phyloP scores from a whole-genome alignment of 2,888 invertebrate genomes.

The Tipula confusa region DNA sequence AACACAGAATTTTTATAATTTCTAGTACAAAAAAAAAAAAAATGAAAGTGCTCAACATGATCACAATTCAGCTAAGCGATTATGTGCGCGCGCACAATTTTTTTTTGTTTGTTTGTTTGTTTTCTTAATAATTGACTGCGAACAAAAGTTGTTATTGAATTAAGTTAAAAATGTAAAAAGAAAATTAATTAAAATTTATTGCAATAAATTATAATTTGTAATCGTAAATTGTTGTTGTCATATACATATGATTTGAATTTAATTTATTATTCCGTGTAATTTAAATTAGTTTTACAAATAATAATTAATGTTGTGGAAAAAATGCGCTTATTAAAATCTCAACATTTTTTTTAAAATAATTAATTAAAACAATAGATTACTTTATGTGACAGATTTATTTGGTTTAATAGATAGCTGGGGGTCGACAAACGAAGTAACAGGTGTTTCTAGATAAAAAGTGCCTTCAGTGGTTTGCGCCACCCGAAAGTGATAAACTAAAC shows the following conservation, averaged over 20 bases:
- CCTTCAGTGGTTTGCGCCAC: too few species aligned
- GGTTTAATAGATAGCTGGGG: background rate
- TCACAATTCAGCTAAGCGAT: background rate
- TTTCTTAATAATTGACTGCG: background rate
- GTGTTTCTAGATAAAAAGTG: too few species aligned
- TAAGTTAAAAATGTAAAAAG: background rate
- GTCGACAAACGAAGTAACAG: background rate
- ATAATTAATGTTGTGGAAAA: background rate
- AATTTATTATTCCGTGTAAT: slow-evolving; percentile 25
- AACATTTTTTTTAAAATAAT: background rate
- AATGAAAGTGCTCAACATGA: background rate
- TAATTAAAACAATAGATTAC: background rate
- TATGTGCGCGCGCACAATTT: background rate
- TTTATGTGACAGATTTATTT: background rate
- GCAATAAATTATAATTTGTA: slow-evolving; percentile 7
- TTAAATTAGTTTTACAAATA: slow-evolving; percentile 20
- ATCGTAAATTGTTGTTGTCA: background rate
- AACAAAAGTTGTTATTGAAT: slow-evolving; percentile 4
- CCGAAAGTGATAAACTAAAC: too few species aligned
- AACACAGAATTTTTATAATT: background rate
- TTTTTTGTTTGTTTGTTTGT: background rate
- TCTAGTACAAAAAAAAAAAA: background rate
- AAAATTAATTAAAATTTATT: slow-evolving; percentile 12
- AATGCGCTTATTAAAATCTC: background rate
- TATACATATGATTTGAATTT: background rate